These are phyloP conservation scores for Reinhardtius hippoglossoides DNA, from an alignment of 2,113 vertebrate genomes.

Conservation along the genomic window DNA sequence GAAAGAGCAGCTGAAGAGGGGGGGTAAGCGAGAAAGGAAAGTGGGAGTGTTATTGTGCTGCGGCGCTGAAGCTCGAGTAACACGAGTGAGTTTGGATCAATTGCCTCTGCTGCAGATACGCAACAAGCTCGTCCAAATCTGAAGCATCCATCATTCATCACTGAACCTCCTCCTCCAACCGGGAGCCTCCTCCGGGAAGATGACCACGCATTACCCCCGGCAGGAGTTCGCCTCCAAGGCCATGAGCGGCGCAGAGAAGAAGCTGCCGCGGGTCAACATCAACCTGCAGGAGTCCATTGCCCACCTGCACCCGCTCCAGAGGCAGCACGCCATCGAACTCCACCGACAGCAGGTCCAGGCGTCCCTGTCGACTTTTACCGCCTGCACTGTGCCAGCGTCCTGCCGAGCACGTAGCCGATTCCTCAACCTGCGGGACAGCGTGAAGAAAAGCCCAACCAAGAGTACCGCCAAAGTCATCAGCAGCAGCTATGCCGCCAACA, in stretches of 20 bases:
- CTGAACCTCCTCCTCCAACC: not conserved
- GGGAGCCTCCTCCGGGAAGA: constrained; percentile 23
- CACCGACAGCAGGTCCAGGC: constrained; percentile 45
- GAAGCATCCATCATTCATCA: not conserved
- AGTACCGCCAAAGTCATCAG: constrained; percentile 83
- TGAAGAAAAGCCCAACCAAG: constrained; percentile 90
- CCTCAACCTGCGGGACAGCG: constrained; percentile 88
- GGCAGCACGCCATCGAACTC: constrained; percentile 71
- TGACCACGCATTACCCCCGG: constrained; percentile 65
- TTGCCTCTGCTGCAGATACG: not conserved
- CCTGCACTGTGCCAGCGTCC: constrained; percentile 78
- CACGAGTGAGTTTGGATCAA: constrained; percentile 13
- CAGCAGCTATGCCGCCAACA: constrained; percentile 53
- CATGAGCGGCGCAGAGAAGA: constrained; percentile 44
- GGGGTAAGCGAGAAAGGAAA: not conserved
- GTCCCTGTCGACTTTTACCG: constrained; percentile 58
- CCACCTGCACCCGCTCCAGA: constrained; percentile 67
- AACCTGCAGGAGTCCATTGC: constrained; percentile 55
- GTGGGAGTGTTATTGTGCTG: not conserved
- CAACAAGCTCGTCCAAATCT: not conserved
- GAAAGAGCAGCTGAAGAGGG: not conserved
- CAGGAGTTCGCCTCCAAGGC: constrained; percentile 55
- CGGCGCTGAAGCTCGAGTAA: not conserved
- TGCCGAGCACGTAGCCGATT: constrained; percentile 84
- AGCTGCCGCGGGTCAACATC: not conserved